Evolutionary conservation across 2,888 invertebrate species (phyloP).

Genomic region (Drosophila incognita): DNA sequence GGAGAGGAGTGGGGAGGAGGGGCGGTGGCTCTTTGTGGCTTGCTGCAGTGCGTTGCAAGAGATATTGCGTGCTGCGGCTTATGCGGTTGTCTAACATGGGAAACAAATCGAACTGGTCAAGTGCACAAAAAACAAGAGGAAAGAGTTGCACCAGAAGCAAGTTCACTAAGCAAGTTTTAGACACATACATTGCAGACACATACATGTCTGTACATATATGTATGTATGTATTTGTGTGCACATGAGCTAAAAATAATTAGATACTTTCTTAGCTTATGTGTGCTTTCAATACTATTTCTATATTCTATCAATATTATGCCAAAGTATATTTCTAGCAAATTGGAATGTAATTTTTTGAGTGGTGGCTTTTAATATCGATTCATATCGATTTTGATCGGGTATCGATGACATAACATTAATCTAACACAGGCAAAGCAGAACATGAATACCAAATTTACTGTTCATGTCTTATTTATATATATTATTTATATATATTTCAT

Average conservation of each 20-base stretch:
- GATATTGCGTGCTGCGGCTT: conserved; percentile 24
- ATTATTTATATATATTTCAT: neutral
- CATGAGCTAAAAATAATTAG: neutral
- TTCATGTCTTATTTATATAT: neutral
- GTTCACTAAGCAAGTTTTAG: neutral
- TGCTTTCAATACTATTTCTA: neutral
- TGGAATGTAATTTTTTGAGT: neutral
- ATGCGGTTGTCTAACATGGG: neutral
- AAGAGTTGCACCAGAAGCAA: neutral
- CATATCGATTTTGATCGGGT: neutral
- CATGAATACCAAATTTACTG: neutral
- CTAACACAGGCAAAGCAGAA: neutral
- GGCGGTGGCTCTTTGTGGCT: neutral
- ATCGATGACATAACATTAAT: neutral
- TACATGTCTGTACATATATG: too few species aligned
- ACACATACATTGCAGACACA: neutral
- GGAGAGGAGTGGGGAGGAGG: neutral
- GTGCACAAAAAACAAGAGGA: neutral
- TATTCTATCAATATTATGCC: neutral
- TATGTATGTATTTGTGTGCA: neutral
- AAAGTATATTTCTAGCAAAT: neutral
- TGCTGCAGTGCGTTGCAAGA: conserved; percentile 12
- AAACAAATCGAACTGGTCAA: conserved; percentile 2
- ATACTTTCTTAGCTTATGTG: neutral
- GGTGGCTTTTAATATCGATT: neutral